Conservation (phyloP, 2,888 invertebrate species). For the Incurvaria masculella region DNA sequence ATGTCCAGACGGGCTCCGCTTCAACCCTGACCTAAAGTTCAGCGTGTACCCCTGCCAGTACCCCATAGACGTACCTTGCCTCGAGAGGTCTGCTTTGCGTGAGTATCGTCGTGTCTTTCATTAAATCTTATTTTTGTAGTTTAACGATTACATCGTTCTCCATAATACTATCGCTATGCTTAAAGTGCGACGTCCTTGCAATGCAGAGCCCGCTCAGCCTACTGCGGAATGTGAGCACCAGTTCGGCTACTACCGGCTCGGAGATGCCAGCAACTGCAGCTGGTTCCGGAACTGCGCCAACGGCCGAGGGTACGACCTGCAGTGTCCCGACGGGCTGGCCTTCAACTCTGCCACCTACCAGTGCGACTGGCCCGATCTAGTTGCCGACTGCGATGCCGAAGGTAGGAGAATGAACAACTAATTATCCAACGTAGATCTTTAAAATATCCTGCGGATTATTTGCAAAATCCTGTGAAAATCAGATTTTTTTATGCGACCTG, state of each 20-base stretch:
- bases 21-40: constrained; percentile 65
- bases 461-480: no score
- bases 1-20: constrained; percentile 80
- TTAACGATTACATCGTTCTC: no score
- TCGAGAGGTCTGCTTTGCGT: constrained; percentile 66
- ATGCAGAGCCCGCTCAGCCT: constrained; percentile 65
- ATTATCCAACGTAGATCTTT: no score
- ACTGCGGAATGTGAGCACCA: constrained; percentile 81
- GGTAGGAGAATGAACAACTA: no score
- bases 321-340: constrained; percentile 83
- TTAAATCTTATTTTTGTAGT: not conserved
- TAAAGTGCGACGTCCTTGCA: no score
- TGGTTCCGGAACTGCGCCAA: constrained; percentile 79
- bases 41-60: constrained; percentile 78
- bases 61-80: constrained; percentile 78
- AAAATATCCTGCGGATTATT: no score
- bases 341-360: constrained; percentile 68
- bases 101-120: constrained; percentile 28
- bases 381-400: constrained; percentile 76
- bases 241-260: constrained; percentile 75
- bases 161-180: no score
- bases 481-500: no score
- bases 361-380: constrained; percentile 88
- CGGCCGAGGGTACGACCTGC: constrained; percentile 69
- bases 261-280: constrained; percentile 63